These are phyloP conservation scores for Agriotes lineatus DNA, from an alignment of 2,888 invertebrate genomes.

Conservation along the genomic window DNA sequence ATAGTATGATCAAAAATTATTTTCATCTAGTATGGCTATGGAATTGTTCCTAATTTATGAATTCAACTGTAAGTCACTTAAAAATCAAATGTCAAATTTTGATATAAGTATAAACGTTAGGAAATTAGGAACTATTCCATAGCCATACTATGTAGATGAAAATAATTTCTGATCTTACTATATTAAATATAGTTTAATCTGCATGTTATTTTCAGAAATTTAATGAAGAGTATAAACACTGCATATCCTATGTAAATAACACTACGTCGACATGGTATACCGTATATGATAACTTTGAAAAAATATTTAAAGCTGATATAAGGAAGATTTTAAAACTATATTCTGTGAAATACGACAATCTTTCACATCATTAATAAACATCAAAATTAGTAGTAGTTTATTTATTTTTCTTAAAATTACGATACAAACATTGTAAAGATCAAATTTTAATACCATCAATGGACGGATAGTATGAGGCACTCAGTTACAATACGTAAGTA, in stretches of 20 bases:
- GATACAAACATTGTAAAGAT: slow-evolving; percentile 32
- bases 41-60: too few species aligned
- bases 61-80: too few species aligned
- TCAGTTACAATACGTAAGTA: slow-evolving; percentile 22
- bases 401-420: slow-evolving; percentile 29
- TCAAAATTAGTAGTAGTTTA: slow-evolving; percentile 17
- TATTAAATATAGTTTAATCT: too few species aligned
- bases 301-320: slow-evolving; percentile 52
- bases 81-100: too few species aligned
- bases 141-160: too few species aligned
- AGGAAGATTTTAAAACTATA: slow-evolving; percentile 52
- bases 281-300: slow-evolving; percentile 46
- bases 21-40: too few species aligned
- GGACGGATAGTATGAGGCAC: slow-evolving; percentile 41
- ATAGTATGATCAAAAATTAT: too few species aligned
- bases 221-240: slow-evolving; percentile 27
- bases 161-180: too few species aligned
- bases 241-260: slow-evolving; percentile 35
- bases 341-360: slow-evolving; percentile 53
- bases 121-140: too few species aligned
- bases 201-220: slow-evolving; percentile 29
- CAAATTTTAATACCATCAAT: slow-evolving; percentile 28
- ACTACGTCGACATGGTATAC: slow-evolving; percentile 43
- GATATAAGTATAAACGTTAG: too few species aligned
- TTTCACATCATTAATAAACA: slow-evolving; percentile 18